phyloP scores from a whole-genome alignment of 1,140 invertebrate genomes.

The Pentalonia nigronervosa region DNA sequence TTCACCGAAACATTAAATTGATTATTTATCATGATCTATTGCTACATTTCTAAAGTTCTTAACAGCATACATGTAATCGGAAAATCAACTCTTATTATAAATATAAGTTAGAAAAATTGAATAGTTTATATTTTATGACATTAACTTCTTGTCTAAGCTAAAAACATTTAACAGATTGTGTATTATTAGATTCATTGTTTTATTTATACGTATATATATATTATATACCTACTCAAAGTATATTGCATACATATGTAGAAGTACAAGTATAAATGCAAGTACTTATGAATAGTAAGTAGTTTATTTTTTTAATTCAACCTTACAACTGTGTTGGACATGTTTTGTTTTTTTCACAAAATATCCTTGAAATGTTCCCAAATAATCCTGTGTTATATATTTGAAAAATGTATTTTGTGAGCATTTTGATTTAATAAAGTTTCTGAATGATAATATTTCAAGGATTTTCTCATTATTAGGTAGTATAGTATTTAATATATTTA shows the following conservation, averaged over 20 bases:
- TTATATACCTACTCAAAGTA: not conserved
- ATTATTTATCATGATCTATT: slow-evolving; percentile 38
- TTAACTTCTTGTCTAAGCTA: not conserved
- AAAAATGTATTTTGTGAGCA: not conserved
- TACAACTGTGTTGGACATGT: not conserved
- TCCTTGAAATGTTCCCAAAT: not conserved
- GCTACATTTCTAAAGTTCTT: slow-evolving; percentile 35
- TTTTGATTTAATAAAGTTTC: slow-evolving; percentile 8
- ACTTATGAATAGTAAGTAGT: not conserved
- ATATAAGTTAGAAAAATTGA: not conserved
- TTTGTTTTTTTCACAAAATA: not conserved
- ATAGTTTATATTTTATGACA: not conserved
- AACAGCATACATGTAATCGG: not conserved
- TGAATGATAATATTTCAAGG: slow-evolving; percentile 34
- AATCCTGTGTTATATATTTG: not conserved
- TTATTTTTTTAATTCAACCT: not conserved
- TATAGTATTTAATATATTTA: not conserved
- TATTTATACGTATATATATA: not conserved
- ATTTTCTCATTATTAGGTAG: not conserved
- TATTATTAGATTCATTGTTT: not conserved
- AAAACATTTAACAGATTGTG: not conserved
- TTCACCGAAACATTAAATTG: slow-evolving; percentile 47
- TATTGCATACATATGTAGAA: not conserved
- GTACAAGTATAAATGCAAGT: not conserved
- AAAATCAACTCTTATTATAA: not conserved